Evolutionary conservation across 1,140 invertebrate species (phyloP), one percentile per base, ranked within the genome.

Genomic region (Papilio xuthus): DNA sequence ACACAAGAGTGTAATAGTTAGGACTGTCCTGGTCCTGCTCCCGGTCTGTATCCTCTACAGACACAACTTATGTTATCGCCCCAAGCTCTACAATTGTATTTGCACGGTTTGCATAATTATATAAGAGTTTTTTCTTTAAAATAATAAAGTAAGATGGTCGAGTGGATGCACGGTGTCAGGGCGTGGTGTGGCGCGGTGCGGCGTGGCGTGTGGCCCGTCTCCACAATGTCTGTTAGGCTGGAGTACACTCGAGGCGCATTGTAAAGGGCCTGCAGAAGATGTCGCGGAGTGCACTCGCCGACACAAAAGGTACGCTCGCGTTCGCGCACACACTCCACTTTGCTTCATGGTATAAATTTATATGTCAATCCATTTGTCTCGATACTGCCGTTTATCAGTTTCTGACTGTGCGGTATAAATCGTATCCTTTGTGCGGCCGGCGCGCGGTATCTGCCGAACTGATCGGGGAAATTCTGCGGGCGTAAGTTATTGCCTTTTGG

Each of bases 331-430:
- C 20, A 60, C 28, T 71, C 69, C 69, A n/a, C 32, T 71, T 23
- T 23, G 69, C 32, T 42, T 42, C 23, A 20, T 42, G 60, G 12
- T 42, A 32, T 70, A 71, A 71, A 71, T 41, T 71, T 37, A 71
- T 71, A 37, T 71, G 28, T 10, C 20, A 23, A 37, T 71, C 69
- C 69, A 71, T 71, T 71, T 71, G 69, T 71, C 69, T 42, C 69
- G 69, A 37, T 42, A 42, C 32, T 71, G 69, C 69, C 41, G 69
- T 71, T 37, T 71, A 71, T 71, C 69, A 71, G 28, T 37, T 37
- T 23, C n/a, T n/a, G 69, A 42, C n/a, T 42, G n/a, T 18, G 28
- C 41, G 69, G 37, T 42, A 71, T 71, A 71, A 71, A 71, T 71
- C 69, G 8, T 42, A 42, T 42, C 69, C 18, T 42, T 42, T 42